A percentile compares a stretch with the other conserved stretches of the same genome.
Evolutionary conservation across 2,888 invertebrate genomes (phyloP).

Genomic region (Lasioglossum leucozonium): DNA sequence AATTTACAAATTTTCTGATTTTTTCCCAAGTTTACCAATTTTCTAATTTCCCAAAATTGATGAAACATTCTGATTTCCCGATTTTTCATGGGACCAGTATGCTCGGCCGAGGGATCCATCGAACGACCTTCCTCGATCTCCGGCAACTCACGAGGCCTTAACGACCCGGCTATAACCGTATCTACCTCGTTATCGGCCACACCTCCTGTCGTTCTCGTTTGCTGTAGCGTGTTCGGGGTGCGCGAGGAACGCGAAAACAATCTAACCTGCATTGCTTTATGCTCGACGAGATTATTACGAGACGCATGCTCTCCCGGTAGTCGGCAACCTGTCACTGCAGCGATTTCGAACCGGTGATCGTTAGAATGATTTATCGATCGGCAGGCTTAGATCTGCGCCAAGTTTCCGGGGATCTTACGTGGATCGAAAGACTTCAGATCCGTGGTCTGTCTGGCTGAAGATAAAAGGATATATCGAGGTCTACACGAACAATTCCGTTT

Average conservation of each 20-base stretch:
- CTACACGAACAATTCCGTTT: too few relatives aligned
- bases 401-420: neutral
- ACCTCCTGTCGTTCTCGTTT: conserved; percentile 51
- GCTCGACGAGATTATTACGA: conserved; percentile 43
- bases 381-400: neutral
- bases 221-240: conserved; percentile 19
- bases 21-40: too few relatives aligned
- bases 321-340: conserved; percentile 54
- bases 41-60: too few relatives aligned
- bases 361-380: neutral
- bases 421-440: neutral
- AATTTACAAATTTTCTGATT: too few relatives aligned
- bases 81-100: neutral
- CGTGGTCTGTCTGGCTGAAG: neutral
- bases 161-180: conserved; percentile 49
- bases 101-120: conserved; percentile 35
- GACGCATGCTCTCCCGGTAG: conserved; percentile 55
- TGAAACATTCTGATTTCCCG: neutral
- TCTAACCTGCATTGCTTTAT: conserved; percentile 50
- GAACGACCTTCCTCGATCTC: conserved; percentile 55
- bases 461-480: too few relatives aligned
- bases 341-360: conserved; percentile 47
- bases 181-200: conserved; percentile 66
- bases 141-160: conserved; percentile 49
- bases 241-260: conserved; percentile 63